Conservation (phyloP, 2,797 vertebrate species). For the Hydrocynus forskahlii region DNA sequence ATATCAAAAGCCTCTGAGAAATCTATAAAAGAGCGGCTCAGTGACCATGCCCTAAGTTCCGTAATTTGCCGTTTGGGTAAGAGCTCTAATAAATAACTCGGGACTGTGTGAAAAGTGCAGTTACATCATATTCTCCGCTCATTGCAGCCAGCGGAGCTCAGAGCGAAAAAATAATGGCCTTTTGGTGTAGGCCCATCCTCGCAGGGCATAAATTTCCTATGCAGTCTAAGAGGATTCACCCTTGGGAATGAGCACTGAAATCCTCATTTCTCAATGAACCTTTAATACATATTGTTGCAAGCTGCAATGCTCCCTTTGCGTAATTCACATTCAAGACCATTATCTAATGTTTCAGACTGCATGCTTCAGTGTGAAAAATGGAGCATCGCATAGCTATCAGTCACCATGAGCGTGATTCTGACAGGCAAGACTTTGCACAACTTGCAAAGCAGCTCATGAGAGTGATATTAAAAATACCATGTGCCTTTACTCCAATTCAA, state of each 20-base stretch:
- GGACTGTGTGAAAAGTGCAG: conserved; percentile 38
- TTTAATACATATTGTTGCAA: conserved; percentile 33
- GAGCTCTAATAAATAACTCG: conserved; percentile 51
- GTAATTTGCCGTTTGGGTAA: conserved; percentile 16
- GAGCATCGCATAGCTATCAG: not conserved
- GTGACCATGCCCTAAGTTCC: conserved; percentile 26
- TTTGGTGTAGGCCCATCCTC: conserved; percentile 26
- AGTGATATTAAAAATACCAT: not conserved
- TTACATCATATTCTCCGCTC: conserved; percentile 48
- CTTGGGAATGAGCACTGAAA: conserved; percentile 26
- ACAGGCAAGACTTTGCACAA: not conserved
- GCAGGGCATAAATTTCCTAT: conserved; percentile 31
- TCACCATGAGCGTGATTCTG: not conserved
- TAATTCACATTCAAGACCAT: conserved; percentile 7
- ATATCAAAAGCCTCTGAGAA: not conserved
- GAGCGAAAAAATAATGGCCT: conserved; percentile 27
- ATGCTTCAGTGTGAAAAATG: not conserved
- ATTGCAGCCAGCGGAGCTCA: conserved; percentile 6
- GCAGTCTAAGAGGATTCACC: conserved; percentile 26
- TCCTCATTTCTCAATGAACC: conserved; percentile 36
- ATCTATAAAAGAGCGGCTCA: conserved; percentile 9
- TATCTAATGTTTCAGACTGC: not conserved
- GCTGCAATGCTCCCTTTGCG: conserved; percentile 14
- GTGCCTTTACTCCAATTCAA: too few relatives aligned
- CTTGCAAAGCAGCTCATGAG: not conserved